These are phyloP conservation scores for Harpagus bidentatus DNA, from an alignment of 2,113 vertebrate genomes.

Conservation along the genomic window DNA sequence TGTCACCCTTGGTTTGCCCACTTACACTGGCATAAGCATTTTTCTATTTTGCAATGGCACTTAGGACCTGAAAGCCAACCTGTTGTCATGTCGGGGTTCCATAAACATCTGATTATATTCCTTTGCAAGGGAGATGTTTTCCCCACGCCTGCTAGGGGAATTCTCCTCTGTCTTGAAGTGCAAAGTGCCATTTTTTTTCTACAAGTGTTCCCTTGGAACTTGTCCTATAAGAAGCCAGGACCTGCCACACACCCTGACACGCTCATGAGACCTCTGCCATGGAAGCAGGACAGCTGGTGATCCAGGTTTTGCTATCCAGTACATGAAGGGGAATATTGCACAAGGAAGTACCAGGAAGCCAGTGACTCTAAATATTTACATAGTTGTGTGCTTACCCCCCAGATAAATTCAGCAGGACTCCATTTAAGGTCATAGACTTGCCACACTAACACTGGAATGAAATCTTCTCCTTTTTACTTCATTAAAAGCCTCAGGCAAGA, in stretches of 20 bases:
- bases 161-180: background rate
- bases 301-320: background rate
- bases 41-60: background rate
- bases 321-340: background rate
- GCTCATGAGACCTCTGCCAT: background rate
- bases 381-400: background rate
- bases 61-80: background rate
- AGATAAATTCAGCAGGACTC: background rate
- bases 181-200: background rate
- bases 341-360: background rate
- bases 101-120: background rate
- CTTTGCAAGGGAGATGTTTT: background rate
- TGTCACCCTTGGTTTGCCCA: background rate
- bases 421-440: background rate
- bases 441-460: background rate
- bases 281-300: background rate
- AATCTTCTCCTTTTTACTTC: background rate
- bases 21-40: background rate
- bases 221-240: background rate
- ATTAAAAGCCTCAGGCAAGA: background rate
- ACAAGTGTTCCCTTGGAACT: background rate
- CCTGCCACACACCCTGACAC: background rate
- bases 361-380: background rate
- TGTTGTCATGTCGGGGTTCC: background rate
- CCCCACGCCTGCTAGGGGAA: background rate